These are phyloP conservation scores for Apodemus sylvaticus DNA, from an alignment of 2,113 vertebrate genomes.

Conservation along the genomic window DNA sequence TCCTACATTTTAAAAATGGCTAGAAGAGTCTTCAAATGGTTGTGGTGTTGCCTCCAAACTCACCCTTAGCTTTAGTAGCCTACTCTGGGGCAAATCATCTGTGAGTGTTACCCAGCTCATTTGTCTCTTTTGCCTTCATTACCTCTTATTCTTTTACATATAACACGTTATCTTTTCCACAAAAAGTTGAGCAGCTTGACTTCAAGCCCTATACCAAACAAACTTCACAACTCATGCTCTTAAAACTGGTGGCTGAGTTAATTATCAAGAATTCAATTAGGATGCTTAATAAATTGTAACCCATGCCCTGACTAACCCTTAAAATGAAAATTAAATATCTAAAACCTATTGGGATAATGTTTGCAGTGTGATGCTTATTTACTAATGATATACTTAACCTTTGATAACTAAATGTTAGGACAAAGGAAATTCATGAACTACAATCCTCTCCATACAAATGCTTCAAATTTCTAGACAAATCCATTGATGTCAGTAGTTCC, in stretches of 20 bases:
- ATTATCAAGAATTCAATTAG: constrained; percentile 25
- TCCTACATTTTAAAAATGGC: not conserved
- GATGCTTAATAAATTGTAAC: not conserved
- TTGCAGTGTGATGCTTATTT: not conserved
- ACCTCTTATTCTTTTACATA: not conserved
- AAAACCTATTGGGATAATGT: constrained; percentile 22
- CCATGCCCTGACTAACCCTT: constrained; percentile 1
- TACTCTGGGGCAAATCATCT: not conserved
- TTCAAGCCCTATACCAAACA: not conserved
- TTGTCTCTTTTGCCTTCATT: not conserved
- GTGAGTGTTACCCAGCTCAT: not conserved
- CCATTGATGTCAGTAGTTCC: not conserved
- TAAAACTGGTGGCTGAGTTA: not conserved
- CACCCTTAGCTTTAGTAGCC: not conserved
- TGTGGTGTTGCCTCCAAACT: not conserved
- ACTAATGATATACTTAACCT: constrained; percentile 16
- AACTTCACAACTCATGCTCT: not conserved
- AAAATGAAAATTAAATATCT: constrained; percentile 33
- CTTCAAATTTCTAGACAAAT: constrained; percentile 26
- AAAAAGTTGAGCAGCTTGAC: not conserved
- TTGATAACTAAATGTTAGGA: not conserved
- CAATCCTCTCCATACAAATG: not conserved
- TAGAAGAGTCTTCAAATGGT: not conserved
- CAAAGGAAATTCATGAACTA: not conserved
- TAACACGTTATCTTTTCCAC: not conserved